A percentile compares a stretch with the other conserved stretches of the same genome.
Conservation (phyloP, 92 coral and sea anemone species). For the Desmophyllum pertusum region DNA sequence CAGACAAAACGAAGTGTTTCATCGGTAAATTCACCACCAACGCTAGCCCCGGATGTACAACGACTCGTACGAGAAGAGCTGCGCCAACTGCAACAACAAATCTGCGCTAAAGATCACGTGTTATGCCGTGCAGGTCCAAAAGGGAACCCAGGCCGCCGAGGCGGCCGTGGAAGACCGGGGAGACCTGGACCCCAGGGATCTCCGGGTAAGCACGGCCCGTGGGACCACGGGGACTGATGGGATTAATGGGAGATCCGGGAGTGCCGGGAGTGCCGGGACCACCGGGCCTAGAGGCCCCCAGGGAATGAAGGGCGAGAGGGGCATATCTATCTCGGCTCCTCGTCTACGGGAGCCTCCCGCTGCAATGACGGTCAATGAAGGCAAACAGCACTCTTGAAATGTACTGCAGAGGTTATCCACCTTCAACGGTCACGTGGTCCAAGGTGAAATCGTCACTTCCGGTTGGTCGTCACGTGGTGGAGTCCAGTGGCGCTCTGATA, state of each 20-base stretch:
- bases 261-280: too few relatives aligned
- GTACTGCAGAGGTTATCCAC: constrained; percentile 56
- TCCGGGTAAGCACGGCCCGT: constrained; percentile 42
- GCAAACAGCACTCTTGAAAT: constrained; percentile 43
- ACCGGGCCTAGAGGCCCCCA: too few relatives aligned
- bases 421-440: constrained; percentile 65
- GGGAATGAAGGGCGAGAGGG: constrained; percentile 59
- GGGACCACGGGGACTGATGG: too few relatives aligned
- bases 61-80: constrained; percentile 18
- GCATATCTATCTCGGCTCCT: constrained; percentile 56
- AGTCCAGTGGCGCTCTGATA: constrained; percentile 41
- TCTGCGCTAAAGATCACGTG: too few relatives aligned
- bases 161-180: constrained; percentile 65
- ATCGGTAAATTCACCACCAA: neutral
- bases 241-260: constrained; percentile 41
- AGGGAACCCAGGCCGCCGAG: too few relatives aligned
- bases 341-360: constrained; percentile 33
- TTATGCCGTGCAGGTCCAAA: constrained; percentile 47
- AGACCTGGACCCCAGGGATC: constrained; percentile 60
- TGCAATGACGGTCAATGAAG: constrained; percentile 46
- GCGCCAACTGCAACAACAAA: constrained; percentile 27
- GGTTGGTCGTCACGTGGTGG: constrained; percentile 48
- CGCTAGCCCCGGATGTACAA: neutral
- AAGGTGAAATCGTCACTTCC: too few relatives aligned
- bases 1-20: constrained; percentile 4